A percentile compares a stretch with the other conserved stretches of the same genome.
Conservation (phyloP, 1,140 invertebrate genomes). For the Zaprionus camerounensis region DNA sequence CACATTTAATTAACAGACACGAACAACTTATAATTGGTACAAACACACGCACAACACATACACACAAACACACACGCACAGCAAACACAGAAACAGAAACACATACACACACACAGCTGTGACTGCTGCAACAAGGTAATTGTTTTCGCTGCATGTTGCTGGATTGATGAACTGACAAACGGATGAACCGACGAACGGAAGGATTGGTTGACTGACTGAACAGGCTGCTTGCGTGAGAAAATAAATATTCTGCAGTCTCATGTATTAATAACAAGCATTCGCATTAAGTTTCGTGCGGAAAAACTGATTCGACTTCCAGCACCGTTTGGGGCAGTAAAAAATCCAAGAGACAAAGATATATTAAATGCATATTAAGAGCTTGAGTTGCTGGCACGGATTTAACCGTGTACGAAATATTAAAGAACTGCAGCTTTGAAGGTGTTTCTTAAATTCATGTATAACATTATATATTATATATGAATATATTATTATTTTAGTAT, state of each 20-base stretch:
- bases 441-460: neutral
- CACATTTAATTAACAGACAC: constrained; percentile 83
- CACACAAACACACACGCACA: constrained; percentile 10
- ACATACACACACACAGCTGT: constrained; percentile 27
- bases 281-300: constrained; percentile 19
- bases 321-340: neutral
- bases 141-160: constrained; percentile 53
- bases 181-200: constrained; percentile 27
- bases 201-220: neutral
- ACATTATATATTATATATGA: too few species aligned
- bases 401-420: neutral
- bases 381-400: neutral
- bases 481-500: too few species aligned
- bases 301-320: neutral
- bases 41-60: constrained; percentile 18
- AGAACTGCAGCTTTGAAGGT: neutral
- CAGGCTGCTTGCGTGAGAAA: constrained; percentile 40
- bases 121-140: constrained; percentile 62
- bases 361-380: neutral
- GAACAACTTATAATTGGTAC: constrained; percentile 76
- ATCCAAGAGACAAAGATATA: neutral
- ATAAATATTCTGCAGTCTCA: constrained; percentile 69
- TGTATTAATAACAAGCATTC: constrained; percentile 66
- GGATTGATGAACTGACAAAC: constrained; percentile 16
- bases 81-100: constrained; percentile 1